Evolutionary conservation across 1,140 invertebrate species (phyloP), one percentile per base, ranked within the genome.

Genomic region (Gryllus bimaculatus): DNA sequence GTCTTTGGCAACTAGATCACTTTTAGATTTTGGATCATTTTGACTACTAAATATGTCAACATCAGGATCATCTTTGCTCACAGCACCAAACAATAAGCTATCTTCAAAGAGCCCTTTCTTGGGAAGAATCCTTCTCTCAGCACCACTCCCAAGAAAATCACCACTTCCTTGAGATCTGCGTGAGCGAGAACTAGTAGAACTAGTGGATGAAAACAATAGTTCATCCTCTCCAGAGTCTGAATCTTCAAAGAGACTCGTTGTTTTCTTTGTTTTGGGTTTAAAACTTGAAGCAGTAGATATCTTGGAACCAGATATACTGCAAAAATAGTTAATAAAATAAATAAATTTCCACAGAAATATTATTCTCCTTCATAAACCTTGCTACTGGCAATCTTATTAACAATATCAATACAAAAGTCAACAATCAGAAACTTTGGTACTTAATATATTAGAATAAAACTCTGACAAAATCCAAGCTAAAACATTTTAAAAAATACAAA

Each of bases 181-280:
- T 8, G 75, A 76, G 21, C 76, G 76, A 8, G 76, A 77, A 48
- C 76, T 77, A 8, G 76, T 7, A 21, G 76, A 77, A 47, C 76
- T 77, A 12, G 76, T 20, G n/a, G 47, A 49, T 18, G 76, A 77
- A 47, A 77, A 77, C 47, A 77, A 21, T 8, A 48, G 6, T 8
- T 77, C 76, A 48, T 77, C 76, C 12, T 77, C 76, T 54, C 76
- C 76, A 48, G 76, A 77, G 48, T 77, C 76, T 77, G 76, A 77
- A 48, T 77, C 76, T 13, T 20, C 48, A 48, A 77, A 77, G 6
- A 77, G 47, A 8, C 39, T 48, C 2, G 48, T 4, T 3, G 48
- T 18, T 48, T 77, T 77, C 76, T 13, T 47, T 15, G 15, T 48
- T 48, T 47, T 20, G 20, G 47, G 8, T 7, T 48, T 18, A 13